These are phyloP conservation scores for Protobothrops flavoviridis DNA, from an alignment of 2,113 vertebrate species.

Conservation along the genomic window DNA sequence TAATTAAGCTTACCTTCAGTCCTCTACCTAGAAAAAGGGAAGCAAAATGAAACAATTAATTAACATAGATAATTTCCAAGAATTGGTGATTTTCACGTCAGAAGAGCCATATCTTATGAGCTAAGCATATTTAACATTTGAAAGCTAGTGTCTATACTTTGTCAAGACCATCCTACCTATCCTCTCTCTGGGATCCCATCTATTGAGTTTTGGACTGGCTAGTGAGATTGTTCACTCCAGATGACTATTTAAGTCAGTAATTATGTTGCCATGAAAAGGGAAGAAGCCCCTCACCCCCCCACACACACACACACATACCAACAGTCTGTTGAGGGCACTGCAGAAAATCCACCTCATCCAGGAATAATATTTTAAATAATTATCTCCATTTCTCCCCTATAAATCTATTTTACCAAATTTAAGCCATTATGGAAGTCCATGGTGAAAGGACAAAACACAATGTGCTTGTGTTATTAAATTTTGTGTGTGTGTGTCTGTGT, in stretches of 20 bases:
- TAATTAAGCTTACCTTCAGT: conserved; percentile 74
- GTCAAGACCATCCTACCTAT: neutral
- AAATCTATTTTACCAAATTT: neutral
- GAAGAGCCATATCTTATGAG: neutral
- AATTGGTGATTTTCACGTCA: neutral
- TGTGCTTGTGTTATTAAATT: neutral
- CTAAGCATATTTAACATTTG: neutral
- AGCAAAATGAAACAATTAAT: conserved; percentile 43
- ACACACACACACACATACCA: neutral
- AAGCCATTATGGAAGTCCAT: neutral
- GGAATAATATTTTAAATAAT: neutral
- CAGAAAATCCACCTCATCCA: neutral
- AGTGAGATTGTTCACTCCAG: neutral
- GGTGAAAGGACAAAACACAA: neutral
- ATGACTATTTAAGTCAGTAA: neutral
- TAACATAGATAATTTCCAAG: conserved; percentile 4
- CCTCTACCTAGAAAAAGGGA: conserved; percentile 71
- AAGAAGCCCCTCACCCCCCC: neutral
- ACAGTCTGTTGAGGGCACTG: neutral
- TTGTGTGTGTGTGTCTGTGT: neutral
- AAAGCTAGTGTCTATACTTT: neutral
- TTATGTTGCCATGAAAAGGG: neutral
- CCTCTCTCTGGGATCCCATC: neutral
- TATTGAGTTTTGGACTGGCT: neutral
- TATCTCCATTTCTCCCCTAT: neutral